Percentiles rank a stretch among this genome's conserved stretches.
These are phyloP conservation scores for Anguilla marmorata DNA, from an alignment of 2,797 vertebrate genomes.

Conservation along the genomic window DNA sequence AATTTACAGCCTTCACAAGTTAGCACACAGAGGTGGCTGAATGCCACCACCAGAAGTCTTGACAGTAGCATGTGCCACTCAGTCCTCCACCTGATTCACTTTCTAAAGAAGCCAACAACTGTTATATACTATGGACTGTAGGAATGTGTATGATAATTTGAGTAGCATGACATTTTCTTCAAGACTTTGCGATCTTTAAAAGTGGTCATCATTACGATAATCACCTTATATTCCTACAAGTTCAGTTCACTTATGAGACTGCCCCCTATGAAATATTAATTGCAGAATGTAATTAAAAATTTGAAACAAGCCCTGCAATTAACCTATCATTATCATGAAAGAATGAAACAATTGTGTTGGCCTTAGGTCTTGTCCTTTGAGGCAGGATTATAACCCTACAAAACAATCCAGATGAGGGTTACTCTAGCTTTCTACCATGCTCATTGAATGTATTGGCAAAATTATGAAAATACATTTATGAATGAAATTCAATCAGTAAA, in stretches of 20 bases:
- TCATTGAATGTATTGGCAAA: not conserved
- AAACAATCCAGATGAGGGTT: not conserved
- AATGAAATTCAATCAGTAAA: not conserved
- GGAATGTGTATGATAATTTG: not conserved
- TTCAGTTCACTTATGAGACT: not conserved
- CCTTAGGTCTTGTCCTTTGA: slow-evolving; percentile 18
- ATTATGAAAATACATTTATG: not conserved
- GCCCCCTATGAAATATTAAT: slow-evolving; percentile 26
- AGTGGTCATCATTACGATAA: not conserved
- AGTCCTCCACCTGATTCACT: not conserved
- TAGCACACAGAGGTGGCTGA: slow-evolving; percentile 24
- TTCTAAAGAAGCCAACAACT: not conserved
- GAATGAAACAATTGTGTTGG: slow-evolving; percentile 18
- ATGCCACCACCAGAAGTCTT: not conserved
- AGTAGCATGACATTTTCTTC: not conserved
- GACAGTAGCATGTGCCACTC: not conserved
- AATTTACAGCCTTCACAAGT: not conserved
- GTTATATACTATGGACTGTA: not conserved
- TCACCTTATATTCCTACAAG: slow-evolving; percentile 14
- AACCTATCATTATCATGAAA: slow-evolving; percentile 33
- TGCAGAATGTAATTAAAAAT: slow-evolving; percentile 23
- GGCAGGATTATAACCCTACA: not conserved
- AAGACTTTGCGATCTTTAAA: not conserved
- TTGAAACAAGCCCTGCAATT: slow-evolving; percentile 25
- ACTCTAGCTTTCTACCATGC: not conserved